Evolutionary conservation across 1,140 invertebrate genomes (phyloP).

Genomic region (Macrosteles quadrilineatus): DNA sequence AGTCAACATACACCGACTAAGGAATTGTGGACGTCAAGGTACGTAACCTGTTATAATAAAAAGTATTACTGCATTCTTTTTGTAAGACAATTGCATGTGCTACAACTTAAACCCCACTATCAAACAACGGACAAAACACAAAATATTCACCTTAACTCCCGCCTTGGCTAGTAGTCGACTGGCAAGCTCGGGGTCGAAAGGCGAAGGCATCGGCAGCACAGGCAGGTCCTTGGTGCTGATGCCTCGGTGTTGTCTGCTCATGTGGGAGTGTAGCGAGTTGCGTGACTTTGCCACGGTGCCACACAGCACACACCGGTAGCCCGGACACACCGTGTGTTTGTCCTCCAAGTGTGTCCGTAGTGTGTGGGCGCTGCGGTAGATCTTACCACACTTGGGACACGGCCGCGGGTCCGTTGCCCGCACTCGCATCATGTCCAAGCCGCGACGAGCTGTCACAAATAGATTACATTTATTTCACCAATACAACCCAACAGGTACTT

Average conservation of each 20-base stretch:
- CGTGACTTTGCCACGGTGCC: slow-evolving; percentile 89
- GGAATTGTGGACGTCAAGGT: too few relatives aligned
- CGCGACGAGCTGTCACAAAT: slow-evolving; percentile 57
- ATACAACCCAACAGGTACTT: too few relatives aligned
- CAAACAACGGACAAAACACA: too few relatives aligned
- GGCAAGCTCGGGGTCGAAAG: slow-evolving; percentile 86
- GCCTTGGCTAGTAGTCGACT: slow-evolving; percentile 78
- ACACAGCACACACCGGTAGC: slow-evolving; percentile 87
- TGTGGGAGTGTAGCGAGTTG: slow-evolving; percentile 89
- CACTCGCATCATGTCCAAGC: slow-evolving; percentile 80
- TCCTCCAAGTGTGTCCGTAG: slow-evolving; percentile 87
- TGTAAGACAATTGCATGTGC: too few relatives aligned
- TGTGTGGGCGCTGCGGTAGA: slow-evolving; percentile 88
- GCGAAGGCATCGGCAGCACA: slow-evolving; percentile 85
- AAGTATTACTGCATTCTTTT: too few relatives aligned
- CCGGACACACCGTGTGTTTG: slow-evolving; percentile 89
- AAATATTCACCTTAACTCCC: slow-evolving; percentile 80
- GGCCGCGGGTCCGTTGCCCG: slow-evolving; percentile 87
- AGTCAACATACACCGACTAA: too few relatives aligned
- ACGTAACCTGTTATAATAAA: too few relatives aligned
- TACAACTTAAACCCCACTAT: too few relatives aligned
- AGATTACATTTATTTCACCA: slow-evolving; percentile 50
- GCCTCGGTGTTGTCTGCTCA: slow-evolving; percentile 87
- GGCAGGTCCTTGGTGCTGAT: slow-evolving; percentile 91
- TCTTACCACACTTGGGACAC: slow-evolving; percentile 91